Conservation (phyloP, 2,797 vertebrate species). For the Parotocinclus haroldoi region DNA sequence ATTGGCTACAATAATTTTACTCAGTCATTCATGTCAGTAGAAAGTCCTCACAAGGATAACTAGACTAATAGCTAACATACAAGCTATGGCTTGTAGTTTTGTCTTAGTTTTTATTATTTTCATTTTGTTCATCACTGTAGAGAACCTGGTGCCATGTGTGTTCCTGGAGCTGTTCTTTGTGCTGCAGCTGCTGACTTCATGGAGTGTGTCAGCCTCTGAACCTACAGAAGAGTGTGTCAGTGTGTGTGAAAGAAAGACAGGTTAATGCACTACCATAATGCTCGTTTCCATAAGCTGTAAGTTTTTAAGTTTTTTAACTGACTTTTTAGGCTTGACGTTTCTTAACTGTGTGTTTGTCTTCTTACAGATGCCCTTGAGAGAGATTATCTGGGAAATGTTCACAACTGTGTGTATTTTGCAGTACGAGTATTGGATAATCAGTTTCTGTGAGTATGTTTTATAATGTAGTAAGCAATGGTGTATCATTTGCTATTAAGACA, state of each 20-base stretch:
- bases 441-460: constrained; percentile 84
- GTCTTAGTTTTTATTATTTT: not conserved
- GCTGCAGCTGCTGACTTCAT: constrained; percentile 89
- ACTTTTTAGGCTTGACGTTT: not conserved
- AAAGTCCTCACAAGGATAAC: too few relatives aligned
- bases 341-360: not conserved
- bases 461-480: too few relatives aligned
- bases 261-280: constrained; percentile 42
- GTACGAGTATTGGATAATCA: constrained; percentile 90
- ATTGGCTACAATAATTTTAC: too few relatives aligned
- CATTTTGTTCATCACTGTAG: constrained; percentile 57
- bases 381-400: constrained; percentile 83
- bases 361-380: constrained; percentile 75
- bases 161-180: constrained; percentile 96
- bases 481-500: too few relatives aligned
- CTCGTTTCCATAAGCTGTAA: not conserved
- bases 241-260: constrained; percentile 53
- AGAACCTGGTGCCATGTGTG: constrained; percentile 93
- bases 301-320: too few relatives aligned
- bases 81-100: not conserved
- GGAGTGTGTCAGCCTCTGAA: constrained; percentile 61
- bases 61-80: too few relatives aligned
- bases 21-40: too few relatives aligned
- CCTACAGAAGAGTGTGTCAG: constrained; percentile 56
- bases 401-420: constrained; percentile 97